Evolutionary conservation across 1,140 invertebrate species (phyloP), one percentile per base, ranked within the genome.

Genomic region (Vanessa atalanta): DNA sequence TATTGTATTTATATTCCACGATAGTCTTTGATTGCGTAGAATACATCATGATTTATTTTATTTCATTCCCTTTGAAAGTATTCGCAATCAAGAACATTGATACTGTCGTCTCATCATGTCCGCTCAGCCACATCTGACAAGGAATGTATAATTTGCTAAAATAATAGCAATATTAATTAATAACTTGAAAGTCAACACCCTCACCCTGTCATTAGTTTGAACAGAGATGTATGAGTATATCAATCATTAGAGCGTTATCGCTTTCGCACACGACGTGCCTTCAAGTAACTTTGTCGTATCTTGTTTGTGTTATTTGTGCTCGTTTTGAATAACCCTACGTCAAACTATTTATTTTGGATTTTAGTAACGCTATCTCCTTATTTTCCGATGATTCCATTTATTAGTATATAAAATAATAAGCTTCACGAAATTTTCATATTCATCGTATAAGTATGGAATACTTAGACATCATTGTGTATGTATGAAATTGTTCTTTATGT

Each of bases 151-250:
- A 84, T 86, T 80, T 81, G 79, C 83, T 83, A 82, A 89, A 88
- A 89, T 88, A 91, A 90, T 87, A 88, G 83, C 86, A 83, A 81
- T 88, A 90, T 91, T 92, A 91, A 91, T 92, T 92, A 92, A 90
- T 92, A 90, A 92, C 88, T 89, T 85, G 83, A 87, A 90, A 92
- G 89, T 92, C 87, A 92, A 91, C 88, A 89, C 83, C 80, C 83
- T 88, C 83, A 79, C 87, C 88, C 89, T 90, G 86, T 91, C 90
- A 91, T 92, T 92, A 91, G 88, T 88, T 89, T 83, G 83, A 86
- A 83, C 83, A 84, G 84, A 88, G 87, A 85, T 80, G 80, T 85
- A 81, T 81, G 83, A 86, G 85, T 88, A 88, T 85, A 92, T 91
- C 89, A 91, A 92, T 92, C 88, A 91, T 90, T 87, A 87, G 78